Evolutionary conservation across 2,888 invertebrate species (phyloP).

Genomic region (Seira musarum): DNA sequence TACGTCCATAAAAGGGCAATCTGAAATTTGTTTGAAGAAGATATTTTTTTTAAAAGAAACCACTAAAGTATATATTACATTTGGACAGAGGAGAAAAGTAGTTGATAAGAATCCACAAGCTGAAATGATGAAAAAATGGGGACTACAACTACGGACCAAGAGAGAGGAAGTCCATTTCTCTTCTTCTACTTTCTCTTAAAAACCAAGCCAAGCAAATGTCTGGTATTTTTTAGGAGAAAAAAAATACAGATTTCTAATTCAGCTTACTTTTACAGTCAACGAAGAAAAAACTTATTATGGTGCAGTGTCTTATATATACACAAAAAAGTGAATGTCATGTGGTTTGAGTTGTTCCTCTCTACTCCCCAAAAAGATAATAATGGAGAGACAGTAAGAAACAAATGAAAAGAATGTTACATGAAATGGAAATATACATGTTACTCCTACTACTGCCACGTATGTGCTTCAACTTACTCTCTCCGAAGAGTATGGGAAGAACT

Average conservation of each 20-base stretch:
- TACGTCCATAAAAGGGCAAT: neutral
- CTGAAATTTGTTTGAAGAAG: neutral
- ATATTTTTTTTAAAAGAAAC: neutral
- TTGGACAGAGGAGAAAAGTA: neutral
- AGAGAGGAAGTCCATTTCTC: slow-evolving; percentile 32
- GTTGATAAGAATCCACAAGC: slow-evolving; percentile 38
- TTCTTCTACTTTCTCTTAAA: slow-evolving; percentile 9
- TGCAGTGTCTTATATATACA: no score
- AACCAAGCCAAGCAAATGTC: neutral
- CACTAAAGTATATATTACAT: neutral
- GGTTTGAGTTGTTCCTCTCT: neutral
- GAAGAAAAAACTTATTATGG: neutral
- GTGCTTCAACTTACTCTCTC: neutral
- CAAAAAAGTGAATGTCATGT: neutral
- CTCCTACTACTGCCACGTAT: neutral
- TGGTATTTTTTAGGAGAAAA: neutral
- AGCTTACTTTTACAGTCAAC: neutral
- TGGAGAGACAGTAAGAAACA: slow-evolving; percentile 18
- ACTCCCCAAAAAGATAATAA: neutral
- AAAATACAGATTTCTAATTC: slow-evolving; percentile 15
- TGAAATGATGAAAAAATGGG: slow-evolving; percentile 38
- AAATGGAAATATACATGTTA: neutral
- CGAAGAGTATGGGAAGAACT: slow-evolving; percentile 35
- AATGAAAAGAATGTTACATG: slow-evolving; percentile 31
- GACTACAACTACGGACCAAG: slow-evolving; percentile 33